These are phyloP conservation scores for Syncerus caffer DNA, from an alignment of 2,797 vertebrate genomes.

Conservation along the genomic window DNA sequence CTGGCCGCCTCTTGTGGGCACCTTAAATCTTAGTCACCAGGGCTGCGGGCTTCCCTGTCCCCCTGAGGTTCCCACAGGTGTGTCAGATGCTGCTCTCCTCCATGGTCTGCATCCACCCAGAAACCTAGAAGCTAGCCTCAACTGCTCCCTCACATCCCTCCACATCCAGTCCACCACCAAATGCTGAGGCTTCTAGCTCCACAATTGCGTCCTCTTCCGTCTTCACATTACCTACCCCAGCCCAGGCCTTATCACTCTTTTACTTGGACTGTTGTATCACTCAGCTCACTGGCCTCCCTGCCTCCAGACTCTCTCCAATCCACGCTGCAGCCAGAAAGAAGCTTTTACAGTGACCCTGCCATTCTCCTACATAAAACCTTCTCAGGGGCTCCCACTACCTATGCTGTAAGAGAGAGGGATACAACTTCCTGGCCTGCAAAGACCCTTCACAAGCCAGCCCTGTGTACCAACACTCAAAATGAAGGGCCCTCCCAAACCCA, in stretches of 20 bases:
- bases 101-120: neutral
- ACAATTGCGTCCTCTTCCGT: fast-evolving
- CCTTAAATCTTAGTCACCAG: neutral
- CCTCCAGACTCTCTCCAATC: neutral
- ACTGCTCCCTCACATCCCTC: neutral
- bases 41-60: neutral
- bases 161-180: neutral
- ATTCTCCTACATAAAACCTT: neutral
- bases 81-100: neutral
- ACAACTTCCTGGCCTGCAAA: neutral
- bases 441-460: neutral
- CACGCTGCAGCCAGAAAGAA: neutral
- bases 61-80: neutral
- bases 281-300: neutral
- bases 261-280: neutral
- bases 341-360: neutral
- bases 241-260: neutral
- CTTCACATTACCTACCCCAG: neutral
- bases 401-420: neutral
- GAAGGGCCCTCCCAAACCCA: neutral
- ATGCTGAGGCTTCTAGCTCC: neutral
- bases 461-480: neutral
- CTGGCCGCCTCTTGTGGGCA: neutral
- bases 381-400: neutral
- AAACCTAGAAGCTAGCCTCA: neutral